A percentile compares a stretch with the other conserved stretches of the same genome.
phyloP scores from a whole-genome alignment of 92 coral and sea anemone species.

The Paramuricea clavata region DNA sequence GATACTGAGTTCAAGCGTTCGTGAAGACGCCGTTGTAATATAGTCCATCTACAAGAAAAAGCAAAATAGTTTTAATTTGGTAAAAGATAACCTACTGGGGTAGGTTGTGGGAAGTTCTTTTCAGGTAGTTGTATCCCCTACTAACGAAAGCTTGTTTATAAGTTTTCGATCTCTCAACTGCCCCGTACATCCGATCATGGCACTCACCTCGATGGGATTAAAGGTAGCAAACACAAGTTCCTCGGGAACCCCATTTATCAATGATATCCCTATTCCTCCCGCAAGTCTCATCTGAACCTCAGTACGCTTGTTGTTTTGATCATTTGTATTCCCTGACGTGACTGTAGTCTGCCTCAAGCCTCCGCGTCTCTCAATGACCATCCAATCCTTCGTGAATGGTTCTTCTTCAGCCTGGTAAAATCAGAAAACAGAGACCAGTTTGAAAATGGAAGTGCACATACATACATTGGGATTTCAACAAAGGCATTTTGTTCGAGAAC shows the following conservation, averaged over 20 bases:
- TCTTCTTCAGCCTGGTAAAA: conserved; percentile 74
- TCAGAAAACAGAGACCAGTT: not conserved
- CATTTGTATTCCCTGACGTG: conserved; percentile 64
- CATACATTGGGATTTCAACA: too few relatives aligned
- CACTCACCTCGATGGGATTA: conserved; percentile 91
- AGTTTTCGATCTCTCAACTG: too few relatives aligned
- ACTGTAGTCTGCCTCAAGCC: conserved; percentile 84
- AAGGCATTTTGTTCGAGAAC: too few relatives aligned
- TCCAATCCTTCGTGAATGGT: conserved; percentile 82
- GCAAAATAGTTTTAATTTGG: not conserved
- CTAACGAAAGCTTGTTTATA: too few relatives aligned
- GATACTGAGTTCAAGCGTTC: conserved; percentile 83
- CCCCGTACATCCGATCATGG: not conserved
- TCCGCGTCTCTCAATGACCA: conserved; percentile 90
- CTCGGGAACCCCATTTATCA: conserved; percentile 89
- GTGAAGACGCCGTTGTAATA: conserved; percentile 73
- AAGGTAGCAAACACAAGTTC: conserved; percentile 88
- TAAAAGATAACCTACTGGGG: too few relatives aligned
- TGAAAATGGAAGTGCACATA: too few relatives aligned
- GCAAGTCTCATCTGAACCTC: conserved; percentile 93
- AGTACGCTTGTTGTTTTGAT: conserved; percentile 66
- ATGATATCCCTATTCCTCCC: conserved; percentile 97
- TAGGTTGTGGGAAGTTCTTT: too few relatives aligned
- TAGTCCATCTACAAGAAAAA: conserved; percentile 79
- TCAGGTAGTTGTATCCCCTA: too few relatives aligned